phyloP scores from a whole-genome alignment of 2,888 invertebrate genomes.

The Drosophila mettleri region DNA sequence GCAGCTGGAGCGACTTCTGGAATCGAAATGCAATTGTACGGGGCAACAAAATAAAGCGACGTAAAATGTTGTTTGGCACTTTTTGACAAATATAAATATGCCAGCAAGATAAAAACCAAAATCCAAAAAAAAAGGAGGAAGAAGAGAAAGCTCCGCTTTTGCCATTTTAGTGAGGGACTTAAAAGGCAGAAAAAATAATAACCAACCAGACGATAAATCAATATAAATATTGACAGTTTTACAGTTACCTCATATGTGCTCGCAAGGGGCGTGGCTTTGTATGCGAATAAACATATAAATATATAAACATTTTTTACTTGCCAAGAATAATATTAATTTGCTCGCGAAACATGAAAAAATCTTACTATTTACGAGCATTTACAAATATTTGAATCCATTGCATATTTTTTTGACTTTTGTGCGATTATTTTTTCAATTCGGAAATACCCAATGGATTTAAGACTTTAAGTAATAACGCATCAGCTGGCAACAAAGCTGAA shows the following conservation, averaged over 20 bases:
- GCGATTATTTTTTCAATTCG: neutral
- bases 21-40: conserved; percentile 37
- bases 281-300: conserved; percentile 12
- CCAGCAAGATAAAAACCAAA: neutral
- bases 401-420: conserved; percentile 26
- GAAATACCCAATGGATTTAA: neutral
- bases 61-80: conserved; percentile 41
- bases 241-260: conserved; percentile 26
- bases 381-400: conserved; percentile 41
- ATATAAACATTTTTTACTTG: conserved; percentile 13
- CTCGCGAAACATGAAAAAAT: conserved; percentile 12
- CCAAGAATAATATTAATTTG: conserved; percentile 38
- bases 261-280: conserved; percentile 19
- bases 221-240: conserved; percentile 74
- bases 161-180: conserved; percentile 33
- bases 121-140: too few species aligned
- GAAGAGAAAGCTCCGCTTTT: conserved; percentile 3
- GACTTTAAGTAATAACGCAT: conserved; percentile 1
- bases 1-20: neutral
- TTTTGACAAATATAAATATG: conserved; percentile 33
- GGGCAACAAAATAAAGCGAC: conserved; percentile 28
- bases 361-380: conserved; percentile 34
- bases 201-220: conserved; percentile 59
- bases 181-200: conserved; percentile 8
- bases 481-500: neutral